Conservation (phyloP, 2,113 vertebrate genomes). For the Eublepharis macularius region DNA sequence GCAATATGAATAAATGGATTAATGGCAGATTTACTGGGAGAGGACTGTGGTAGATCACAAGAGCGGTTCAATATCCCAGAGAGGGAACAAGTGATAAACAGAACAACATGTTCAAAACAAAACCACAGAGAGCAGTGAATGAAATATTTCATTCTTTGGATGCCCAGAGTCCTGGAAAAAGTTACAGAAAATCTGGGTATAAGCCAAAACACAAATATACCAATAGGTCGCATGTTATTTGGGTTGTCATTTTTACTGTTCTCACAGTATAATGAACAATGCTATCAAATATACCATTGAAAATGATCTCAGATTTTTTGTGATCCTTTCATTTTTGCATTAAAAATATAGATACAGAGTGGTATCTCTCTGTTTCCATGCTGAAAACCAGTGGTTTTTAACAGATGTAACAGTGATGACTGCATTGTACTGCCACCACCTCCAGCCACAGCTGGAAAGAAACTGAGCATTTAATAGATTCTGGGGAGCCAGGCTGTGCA, state of each 20-base stretch:
- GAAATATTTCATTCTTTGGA: background rate
- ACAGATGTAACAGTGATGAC: too few relatives aligned
- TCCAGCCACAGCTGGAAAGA: too few relatives aligned
- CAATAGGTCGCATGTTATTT: slow-evolving; percentile 44
- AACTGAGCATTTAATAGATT: background rate
- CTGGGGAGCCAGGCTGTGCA: too few relatives aligned
- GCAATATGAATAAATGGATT: background rate
- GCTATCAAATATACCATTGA: slow-evolving; percentile 28
- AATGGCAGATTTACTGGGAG: background rate
- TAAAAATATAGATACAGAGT: too few relatives aligned
- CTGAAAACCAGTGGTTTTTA: too few relatives aligned
- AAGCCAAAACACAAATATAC: slow-evolving; percentile 6
- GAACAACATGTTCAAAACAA: slow-evolving; percentile 33
- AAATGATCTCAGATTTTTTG: slow-evolving; percentile 25
- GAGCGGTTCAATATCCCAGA: background rate
- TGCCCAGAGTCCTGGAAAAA: slow-evolving; percentile 24
- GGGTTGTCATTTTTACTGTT: slow-evolving; percentile 31
- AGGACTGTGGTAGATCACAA: background rate
- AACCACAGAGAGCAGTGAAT: slow-evolving; percentile 34
- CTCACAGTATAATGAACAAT: slow-evolving; percentile 24
- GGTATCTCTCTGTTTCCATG: too few relatives aligned
- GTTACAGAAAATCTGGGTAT: slow-evolving; percentile 34
- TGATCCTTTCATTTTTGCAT: slow-evolving; percentile 45
- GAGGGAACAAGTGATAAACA: slow-evolving; percentile 54
- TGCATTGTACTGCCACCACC: too few relatives aligned